phyloP scores from a whole-genome alignment of 2,888 invertebrate species.

The Philonicus albiceps region DNA sequence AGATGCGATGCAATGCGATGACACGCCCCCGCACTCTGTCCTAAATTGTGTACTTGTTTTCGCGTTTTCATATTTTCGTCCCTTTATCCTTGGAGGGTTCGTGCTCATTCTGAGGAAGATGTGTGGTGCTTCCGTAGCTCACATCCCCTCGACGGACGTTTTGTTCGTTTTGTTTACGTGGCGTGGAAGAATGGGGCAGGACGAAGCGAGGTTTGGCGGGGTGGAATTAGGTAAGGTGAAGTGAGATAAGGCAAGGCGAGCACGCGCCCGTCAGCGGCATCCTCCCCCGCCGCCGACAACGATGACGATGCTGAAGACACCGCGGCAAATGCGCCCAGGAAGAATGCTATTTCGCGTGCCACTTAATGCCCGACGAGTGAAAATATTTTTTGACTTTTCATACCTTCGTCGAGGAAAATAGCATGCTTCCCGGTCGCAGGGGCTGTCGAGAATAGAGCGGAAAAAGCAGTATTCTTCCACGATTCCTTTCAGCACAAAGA shows the following conservation, averaged over 20 bases:
- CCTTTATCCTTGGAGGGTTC: background rate
- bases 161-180: background rate
- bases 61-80: background rate
- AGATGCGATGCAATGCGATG: background rate
- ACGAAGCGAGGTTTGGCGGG: background rate
- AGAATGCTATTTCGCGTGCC: conserved; percentile 27
- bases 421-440: background rate
- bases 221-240: too few relatives aligned
- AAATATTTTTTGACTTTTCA: conserved; percentile 41
- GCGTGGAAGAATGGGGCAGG: background rate
- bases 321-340: background rate
- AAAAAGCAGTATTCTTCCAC: conserved; percentile 14
- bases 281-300: background rate
- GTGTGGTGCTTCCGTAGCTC: background rate
- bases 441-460: conserved; percentile 6
- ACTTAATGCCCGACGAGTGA: conserved; percentile 31
- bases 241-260: background rate
- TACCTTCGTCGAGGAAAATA: conserved; percentile 10
- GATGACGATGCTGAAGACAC: background rate
- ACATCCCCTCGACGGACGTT: background rate
- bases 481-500: conserved; percentile 31
- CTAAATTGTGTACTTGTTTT: conserved; percentile 12
- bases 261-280: background rate
- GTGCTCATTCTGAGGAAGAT: background rate
- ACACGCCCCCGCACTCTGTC: background rate